Conservation (phyloP, 64 coral and sea anemone species). For the Montipora efflorescens region DNA sequence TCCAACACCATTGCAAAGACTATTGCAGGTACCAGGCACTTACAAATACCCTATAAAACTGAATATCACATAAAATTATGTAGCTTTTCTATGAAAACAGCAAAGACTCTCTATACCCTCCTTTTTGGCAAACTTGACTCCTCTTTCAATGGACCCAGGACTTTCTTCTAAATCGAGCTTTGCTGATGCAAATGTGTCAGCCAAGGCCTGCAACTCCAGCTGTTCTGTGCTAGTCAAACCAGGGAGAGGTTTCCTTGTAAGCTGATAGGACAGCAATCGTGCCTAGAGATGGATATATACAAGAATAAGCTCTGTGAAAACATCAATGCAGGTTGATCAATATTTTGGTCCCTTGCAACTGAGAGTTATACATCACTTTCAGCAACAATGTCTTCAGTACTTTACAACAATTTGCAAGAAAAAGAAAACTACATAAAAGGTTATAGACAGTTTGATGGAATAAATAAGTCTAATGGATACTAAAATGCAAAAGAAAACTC, state of each 20-base stretch:
- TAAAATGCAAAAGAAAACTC: too few relatives aligned
- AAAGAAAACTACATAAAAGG: too few relatives aligned
- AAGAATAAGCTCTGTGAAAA: background rate
- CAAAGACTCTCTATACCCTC: conserved; percentile 33
- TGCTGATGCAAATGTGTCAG: conserved; percentile 96
- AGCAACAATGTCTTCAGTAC: too few relatives aligned
- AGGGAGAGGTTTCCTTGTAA: conserved; percentile 91
- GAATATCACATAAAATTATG: too few relatives aligned
- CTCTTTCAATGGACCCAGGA: conserved; percentile 87
- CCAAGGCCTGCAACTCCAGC: conserved; percentile 87
- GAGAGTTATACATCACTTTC: too few relatives aligned
- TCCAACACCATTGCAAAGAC: too few relatives aligned
- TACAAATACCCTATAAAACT: too few relatives aligned
- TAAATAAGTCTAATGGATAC: too few relatives aligned
- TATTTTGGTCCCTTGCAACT: too few relatives aligned
- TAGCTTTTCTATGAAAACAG: background rate
- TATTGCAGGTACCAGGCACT: too few relatives aligned
- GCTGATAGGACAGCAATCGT: conserved; percentile 82
- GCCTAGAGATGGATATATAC: conserved; percentile 35
- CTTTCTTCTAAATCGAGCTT: conserved; percentile 96
- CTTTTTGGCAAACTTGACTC: conserved; percentile 95
- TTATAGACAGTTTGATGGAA: too few relatives aligned
- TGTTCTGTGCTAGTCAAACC: conserved; percentile 96
- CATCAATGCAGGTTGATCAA: background rate
- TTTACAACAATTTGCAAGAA: too few relatives aligned